Base-by-base conservation (phyloP, 2,113 vertebrate genomes). In the Prochilodus magdalenae region DNA sequence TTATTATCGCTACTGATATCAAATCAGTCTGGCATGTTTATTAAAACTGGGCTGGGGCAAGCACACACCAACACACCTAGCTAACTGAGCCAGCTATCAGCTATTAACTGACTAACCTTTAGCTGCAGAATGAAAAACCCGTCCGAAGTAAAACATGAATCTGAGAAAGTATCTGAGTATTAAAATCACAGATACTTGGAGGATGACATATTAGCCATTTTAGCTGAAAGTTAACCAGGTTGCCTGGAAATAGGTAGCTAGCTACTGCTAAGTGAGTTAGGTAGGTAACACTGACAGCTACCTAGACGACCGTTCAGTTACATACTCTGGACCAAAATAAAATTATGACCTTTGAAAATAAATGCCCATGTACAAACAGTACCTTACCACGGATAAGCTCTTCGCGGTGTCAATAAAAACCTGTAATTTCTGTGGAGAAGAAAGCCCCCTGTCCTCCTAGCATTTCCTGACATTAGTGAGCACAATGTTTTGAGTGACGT, bases 381-480 rank as follows among this genome's bases (percentile, higher is more conserved):
- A 29, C 7, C 66, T 44, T 60, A 47, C 24, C 5, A 24, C 4
- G 57, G 5, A 15, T 47, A 16, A 26, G 27, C 30, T 60, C 18
- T 59, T 47, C 67, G 29, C n/a, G 16, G 57, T 18, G 57, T 53
- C 22, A 36, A 6, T 18, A 0, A 10, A 7, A 51, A 24, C 22
- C 0, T 22, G 22, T 5, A 22, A 51, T 15, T 24, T 0, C 2
- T 6, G 57, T 8, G 1, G 13, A 24, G 10, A 51, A 63, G 2
- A 4, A 51, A 44, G 27, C 40, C 11, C 1, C 55, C 18, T n/a
- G 29, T 33, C 66, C 33, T 27, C 63, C 16, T 1, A 49, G 22
- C n/a, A 27, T 29, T 57, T 57, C 76, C 47, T 55, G 76, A 57
- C 63, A 69, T 69, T n/a, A 53, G 62, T 24, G 13, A n/a, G 2